Conservation (phyloP, 2,113 vertebrate genomes). For the Charina bottae region DNA sequence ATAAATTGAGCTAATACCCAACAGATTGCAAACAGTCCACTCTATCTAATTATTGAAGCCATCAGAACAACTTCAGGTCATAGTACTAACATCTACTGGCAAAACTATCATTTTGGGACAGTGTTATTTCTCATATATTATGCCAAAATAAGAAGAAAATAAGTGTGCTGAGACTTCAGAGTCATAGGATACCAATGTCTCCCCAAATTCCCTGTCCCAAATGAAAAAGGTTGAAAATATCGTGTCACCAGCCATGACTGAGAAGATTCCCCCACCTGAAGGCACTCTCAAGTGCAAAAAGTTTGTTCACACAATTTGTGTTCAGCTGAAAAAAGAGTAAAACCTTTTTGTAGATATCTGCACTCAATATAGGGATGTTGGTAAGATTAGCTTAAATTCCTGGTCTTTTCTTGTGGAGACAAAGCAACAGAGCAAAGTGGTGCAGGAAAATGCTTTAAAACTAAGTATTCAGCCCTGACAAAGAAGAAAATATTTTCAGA, state of each 20-base stretch:
- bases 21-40: neutral
- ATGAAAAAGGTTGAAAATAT: neutral
- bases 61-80: neutral
- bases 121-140: neutral
- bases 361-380: no score
- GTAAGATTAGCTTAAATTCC: neutral
- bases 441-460: neutral
- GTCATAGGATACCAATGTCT: neutral
- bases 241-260: neutral
- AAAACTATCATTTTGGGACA: neutral
- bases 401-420: neutral
- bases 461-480: neutral
- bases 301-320: neutral
- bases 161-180: neutral
- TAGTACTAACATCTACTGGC: neutral
- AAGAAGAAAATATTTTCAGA: neutral
- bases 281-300: neutral
- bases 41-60: neutral
- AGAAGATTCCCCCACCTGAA: neutral
- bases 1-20: neutral
- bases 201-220: neutral
- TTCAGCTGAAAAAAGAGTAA: neutral
- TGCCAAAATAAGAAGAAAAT: neutral
- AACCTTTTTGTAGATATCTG: no score
- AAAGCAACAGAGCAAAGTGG: neutral